Conservation (phyloP, 37 sponge, comb jelly and placozoan genomes). For the Beroe forskalii region DNA sequence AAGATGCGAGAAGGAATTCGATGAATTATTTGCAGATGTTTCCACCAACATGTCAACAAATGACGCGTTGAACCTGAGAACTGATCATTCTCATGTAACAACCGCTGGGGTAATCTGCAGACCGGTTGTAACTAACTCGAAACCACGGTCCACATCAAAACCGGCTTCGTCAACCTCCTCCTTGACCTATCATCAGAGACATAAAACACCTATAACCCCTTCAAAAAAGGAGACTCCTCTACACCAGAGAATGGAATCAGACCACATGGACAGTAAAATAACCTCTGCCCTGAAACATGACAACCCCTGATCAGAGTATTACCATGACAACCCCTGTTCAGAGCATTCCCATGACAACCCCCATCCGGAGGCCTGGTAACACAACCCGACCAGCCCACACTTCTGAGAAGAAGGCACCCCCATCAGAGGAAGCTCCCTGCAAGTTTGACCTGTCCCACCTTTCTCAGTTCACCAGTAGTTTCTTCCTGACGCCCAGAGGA, state of each 20-base stretch:
- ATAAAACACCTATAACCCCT: too few relatives aligned
- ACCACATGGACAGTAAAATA: not conserved
- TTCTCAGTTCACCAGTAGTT: slow-evolving; percentile 16
- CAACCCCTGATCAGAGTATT: not conserved
- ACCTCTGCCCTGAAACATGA: not conserved
- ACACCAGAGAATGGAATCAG: not conserved
- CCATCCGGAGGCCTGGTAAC: not conserved
- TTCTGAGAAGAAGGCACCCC: not conserved
- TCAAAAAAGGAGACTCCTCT: not conserved
- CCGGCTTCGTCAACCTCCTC: too few relatives aligned
- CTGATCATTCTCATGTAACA: too few relatives aligned
- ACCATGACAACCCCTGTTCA: slow-evolving; percentile 13
- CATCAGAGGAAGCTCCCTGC: not conserved
- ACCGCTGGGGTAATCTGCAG: too few relatives aligned
- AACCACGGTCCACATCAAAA: too few relatives aligned
- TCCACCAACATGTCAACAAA: too few relatives aligned
- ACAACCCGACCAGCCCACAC: not conserved
- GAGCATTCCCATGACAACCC: not conserved
- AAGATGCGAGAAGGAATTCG: too few relatives aligned
- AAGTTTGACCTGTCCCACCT: not conserved
- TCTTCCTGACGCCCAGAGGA: not conserved
- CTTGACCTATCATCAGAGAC: too few relatives aligned
- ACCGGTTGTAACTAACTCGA: too few relatives aligned
- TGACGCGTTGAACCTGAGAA: too few relatives aligned
- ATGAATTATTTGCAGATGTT: too few relatives aligned